phyloP scores from a whole-genome alignment of 2,113 vertebrate species.

The Trematocara unimaculatum region DNA sequence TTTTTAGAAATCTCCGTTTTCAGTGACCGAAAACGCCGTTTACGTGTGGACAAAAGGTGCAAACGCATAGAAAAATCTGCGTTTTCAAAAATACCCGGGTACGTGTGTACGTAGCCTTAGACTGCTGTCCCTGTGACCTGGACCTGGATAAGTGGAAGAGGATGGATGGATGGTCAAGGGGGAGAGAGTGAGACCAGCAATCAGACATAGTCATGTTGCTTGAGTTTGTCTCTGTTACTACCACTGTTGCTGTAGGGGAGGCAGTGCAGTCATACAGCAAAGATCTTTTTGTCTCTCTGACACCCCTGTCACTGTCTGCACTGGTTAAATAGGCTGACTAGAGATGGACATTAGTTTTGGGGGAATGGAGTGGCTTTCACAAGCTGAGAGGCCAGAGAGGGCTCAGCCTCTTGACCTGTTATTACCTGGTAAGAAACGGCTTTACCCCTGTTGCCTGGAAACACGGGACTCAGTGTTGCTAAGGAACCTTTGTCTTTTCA shows the following conservation, averaged over 20 bases:
- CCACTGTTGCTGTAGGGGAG: slow-evolving; percentile 3
- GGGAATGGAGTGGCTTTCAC: slow-evolving; percentile 12
- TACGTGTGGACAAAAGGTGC: too few relatives aligned
- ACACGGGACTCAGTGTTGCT: slow-evolving; percentile 40
- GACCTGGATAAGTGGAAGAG: background rate
- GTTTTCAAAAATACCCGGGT: too few relatives aligned
- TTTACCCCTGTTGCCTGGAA: slow-evolving; percentile 49
- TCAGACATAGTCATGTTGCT: background rate
- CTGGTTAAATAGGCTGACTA: slow-evolving; percentile 32
- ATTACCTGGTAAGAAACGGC: slow-evolving; percentile 49
- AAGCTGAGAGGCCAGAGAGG: slow-evolving; percentile 24
- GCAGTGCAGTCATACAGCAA: background rate
- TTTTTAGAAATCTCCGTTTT: too few relatives aligned
- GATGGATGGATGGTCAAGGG: background rate
- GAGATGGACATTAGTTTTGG: slow-evolving; percentile 37
- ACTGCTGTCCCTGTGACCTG: background rate
- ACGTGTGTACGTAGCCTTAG: background rate
- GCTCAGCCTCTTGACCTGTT: slow-evolving; percentile 49
- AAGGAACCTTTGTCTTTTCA: slow-evolving; percentile 35
- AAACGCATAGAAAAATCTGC: too few relatives aligned
- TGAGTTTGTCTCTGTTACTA: background rate
- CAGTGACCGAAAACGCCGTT: too few relatives aligned
- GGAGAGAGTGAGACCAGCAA: background rate
- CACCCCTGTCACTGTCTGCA: slow-evolving; percentile 10
- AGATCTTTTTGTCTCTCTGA: slow-evolving; percentile 9